Conservation (phyloP, 2,113 vertebrate genomes). For the Hiodon alosoides region DNA sequence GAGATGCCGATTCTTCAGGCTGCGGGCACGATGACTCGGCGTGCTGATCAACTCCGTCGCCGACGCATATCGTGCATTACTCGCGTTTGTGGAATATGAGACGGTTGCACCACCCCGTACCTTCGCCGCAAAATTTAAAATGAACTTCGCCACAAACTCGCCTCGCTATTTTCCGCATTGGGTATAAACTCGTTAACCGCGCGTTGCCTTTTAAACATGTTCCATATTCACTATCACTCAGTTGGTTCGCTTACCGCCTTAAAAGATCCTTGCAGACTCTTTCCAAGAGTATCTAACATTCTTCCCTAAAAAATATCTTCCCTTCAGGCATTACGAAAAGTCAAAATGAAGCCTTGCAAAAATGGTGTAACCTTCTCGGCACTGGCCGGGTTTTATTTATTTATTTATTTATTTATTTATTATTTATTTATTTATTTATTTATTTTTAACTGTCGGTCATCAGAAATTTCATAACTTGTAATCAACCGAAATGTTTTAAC, state of each 20-base stretch:
- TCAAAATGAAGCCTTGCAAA: not conserved
- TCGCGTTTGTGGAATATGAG: constrained; percentile 33
- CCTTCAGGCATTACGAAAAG: constrained; percentile 9
- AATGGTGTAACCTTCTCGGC: not conserved
- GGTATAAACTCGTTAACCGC: constrained; percentile 26
- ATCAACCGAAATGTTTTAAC: not conserved
- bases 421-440: too few relatives aligned
- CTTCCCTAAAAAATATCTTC: constrained; percentile 6
- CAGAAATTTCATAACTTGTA: not conserved
- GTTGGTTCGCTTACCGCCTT: not conserved
- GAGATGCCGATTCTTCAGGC: constrained; percentile 28
- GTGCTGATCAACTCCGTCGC: constrained; percentile 46
- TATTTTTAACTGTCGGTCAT: constrained; percentile 16
- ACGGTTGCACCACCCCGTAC: constrained; percentile 44
- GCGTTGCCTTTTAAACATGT: constrained; percentile 19
- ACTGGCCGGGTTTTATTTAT: not conserved
- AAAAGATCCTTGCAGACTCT: constrained; percentile 6
- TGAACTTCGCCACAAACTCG: constrained; percentile 1
- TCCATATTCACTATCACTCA: constrained; percentile 3
- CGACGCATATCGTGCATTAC: constrained; percentile 49
- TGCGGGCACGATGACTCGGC: constrained; percentile 42
- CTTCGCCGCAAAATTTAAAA: constrained; percentile 36
- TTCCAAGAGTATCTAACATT: not conserved
- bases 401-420: not conserved
- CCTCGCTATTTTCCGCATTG: constrained; percentile 38